phyloP scores from a whole-genome alignment of 2,888 invertebrate genomes.

The Selenia dentaria region DNA sequence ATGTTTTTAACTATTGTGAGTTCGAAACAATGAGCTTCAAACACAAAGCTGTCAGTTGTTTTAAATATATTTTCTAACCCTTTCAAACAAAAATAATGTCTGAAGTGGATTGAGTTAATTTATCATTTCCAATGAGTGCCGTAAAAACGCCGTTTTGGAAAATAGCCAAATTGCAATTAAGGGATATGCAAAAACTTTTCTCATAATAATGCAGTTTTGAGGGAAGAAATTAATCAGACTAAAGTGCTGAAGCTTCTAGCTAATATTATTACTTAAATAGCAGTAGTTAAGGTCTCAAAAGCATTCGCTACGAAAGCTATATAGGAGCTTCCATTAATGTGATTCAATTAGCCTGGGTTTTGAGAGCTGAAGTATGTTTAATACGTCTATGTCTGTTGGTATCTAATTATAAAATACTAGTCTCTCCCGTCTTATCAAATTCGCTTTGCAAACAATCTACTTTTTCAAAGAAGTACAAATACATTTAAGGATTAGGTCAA shows the following conservation, averaged over 20 bases:
- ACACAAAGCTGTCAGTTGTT: too few relatives aligned
- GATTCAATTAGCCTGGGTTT: conserved; percentile 29
- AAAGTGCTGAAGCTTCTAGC: conserved; percentile 17
- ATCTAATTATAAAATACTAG: conserved; percentile 23
- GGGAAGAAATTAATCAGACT: conserved; percentile 22
- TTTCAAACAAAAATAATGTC: too few relatives aligned
- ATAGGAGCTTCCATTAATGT: conserved; percentile 26
- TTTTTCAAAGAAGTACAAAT: too few relatives aligned
- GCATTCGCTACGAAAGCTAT: too few relatives aligned
- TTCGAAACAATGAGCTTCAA: too few relatives aligned
- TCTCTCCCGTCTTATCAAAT: conserved; percentile 11
- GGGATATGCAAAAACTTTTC: conserved; percentile 34
- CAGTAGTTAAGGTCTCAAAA: conserved; percentile 1
- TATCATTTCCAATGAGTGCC: conserved; percentile 14
- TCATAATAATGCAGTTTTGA: conserved; percentile 20
- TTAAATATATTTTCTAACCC: too few relatives aligned
- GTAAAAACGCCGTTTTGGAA: conserved; percentile 15
- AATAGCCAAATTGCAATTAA: conserved; percentile 43
- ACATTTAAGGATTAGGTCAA: too few relatives aligned
- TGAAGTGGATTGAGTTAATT: conserved; percentile 11
- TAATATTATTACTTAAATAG: conserved; percentile 11
- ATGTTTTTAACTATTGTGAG: too few relatives aligned
- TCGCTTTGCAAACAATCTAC: too few relatives aligned
- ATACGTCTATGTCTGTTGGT: conserved; percentile 14
- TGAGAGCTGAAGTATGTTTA: conserved; percentile 26